These are phyloP conservation scores for Ochropacha duplaris DNA, from an alignment of 2,888 invertebrate genomes.

Conservation along the genomic window DNA sequence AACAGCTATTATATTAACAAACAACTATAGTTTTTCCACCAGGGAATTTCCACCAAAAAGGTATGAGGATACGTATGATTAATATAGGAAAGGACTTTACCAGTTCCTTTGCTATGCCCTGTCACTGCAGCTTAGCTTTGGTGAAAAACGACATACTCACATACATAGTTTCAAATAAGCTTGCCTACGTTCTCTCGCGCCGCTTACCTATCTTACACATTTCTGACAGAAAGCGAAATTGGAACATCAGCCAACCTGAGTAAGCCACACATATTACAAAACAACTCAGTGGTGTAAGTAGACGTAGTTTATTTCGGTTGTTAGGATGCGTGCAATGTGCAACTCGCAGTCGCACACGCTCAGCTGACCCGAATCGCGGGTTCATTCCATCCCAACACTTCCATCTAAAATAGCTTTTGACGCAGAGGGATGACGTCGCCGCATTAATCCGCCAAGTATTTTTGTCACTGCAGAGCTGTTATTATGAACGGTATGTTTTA, in stretches of 20 bases:
- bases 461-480: slow-evolving; percentile 37
- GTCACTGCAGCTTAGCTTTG: too few species aligned
- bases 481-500: slow-evolving; percentile 15
- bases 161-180: too few species aligned
- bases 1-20: too few species aligned
- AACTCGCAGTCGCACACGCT: slow-evolving; percentile 32
- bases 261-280: slow-evolving; percentile 20
- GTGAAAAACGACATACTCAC: too few species aligned
- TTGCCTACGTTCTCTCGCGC: too few species aligned
- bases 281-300: slow-evolving; percentile 29
- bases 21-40: too few species aligned
- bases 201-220: too few species aligned
- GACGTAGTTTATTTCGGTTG: slow-evolving; percentile 26
- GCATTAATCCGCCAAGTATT: slow-evolving; percentile 46
- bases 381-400: slow-evolving; percentile 43
- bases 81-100: too few species aligned
- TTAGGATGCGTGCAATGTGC: slow-evolving; percentile 10
- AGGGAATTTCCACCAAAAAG: too few species aligned
- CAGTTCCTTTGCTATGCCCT: too few species aligned
- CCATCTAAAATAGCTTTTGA: slow-evolving; percentile 61
- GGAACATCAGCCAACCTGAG: background rate
- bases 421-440: slow-evolving; percentile 55
- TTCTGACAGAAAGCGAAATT: too few species aligned
- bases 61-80: too few species aligned
- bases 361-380: slow-evolving; percentile 61